A percentile compares a stretch with the other conserved stretches of the same genome.
These are phyloP conservation scores for Drosophila varians DNA, from an alignment of 1,140 invertebrate genomes.

Conservation along the genomic window DNA sequence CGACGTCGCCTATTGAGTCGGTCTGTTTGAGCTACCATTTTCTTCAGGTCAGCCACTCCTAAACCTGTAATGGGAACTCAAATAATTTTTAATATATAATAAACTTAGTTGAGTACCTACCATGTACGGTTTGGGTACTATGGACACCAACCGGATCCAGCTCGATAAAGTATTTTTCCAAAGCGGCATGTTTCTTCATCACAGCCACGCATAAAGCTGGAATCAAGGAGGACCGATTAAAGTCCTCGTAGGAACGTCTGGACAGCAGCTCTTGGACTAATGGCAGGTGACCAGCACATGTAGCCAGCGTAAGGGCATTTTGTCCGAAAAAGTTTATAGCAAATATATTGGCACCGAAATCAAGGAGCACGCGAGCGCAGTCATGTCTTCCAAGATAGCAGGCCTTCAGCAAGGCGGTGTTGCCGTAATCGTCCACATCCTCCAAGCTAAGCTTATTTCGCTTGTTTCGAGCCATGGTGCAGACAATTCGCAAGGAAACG, in stretches of 20 bases:
- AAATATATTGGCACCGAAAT: slow-evolving; percentile 59
- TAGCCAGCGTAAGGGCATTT: slow-evolving; percentile 74
- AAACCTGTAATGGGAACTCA: slow-evolving; percentile 29
- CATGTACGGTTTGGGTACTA: slow-evolving; percentile 69
- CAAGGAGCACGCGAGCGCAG: slow-evolving; percentile 51
- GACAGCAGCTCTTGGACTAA: slow-evolving; percentile 62
- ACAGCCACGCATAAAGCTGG: slow-evolving; percentile 71
- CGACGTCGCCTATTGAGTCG: neutral
- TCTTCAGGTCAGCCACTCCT: slow-evolving; percentile 34
- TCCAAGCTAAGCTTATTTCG: slow-evolving; percentile 44
- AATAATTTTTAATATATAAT: neutral
- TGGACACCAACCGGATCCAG: slow-evolving; percentile 37
- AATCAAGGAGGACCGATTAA: slow-evolving; percentile 73
- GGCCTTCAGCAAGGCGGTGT: slow-evolving; percentile 74
- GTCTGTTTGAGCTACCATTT: slow-evolving; percentile 26
- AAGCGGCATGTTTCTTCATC: slow-evolving; percentile 40
- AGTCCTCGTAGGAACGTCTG: slow-evolving; percentile 66
- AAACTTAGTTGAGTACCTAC: slow-evolving; percentile 10
- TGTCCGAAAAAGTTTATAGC: slow-evolving; percentile 77
- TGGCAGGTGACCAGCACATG: slow-evolving; percentile 50
- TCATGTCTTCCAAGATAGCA: slow-evolving; percentile 67
- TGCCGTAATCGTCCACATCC: slow-evolving; percentile 67
- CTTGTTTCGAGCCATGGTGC: slow-evolving; percentile 39
- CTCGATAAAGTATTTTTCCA: slow-evolving; percentile 50
- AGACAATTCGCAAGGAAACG: slow-evolving; percentile 58